Evolutionary conservation across 2,888 invertebrate species (phyloP), one percentile per base, ranked within the genome.

Genomic region (Creontiades dilutus): DNA sequence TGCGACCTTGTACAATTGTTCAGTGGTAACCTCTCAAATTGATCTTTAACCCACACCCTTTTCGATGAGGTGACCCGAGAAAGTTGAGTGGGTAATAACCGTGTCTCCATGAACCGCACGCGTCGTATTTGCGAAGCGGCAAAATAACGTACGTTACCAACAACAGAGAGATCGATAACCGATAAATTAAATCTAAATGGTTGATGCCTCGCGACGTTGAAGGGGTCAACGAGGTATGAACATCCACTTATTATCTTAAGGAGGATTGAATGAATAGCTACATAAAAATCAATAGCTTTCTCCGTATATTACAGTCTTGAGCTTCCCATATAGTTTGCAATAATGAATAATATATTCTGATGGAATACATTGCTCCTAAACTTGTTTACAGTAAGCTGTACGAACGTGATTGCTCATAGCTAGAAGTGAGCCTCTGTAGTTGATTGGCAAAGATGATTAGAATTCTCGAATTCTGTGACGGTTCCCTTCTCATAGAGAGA

Each of bases 141-240:
- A n/a, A n/a, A n/a, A 57, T 48, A 14, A n/a, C 16, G 16, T 16
- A n/a, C 57, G 57, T 57, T 16, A 57, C 57, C 57, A n/a, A 57
- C n/a, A 57, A 57, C 57, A n/a, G 16, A n/a, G 57, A n/a, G 14
- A 57, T 57, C 57, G 57, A 57, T 57, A 57, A 57, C 57, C 57
- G 57, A 57, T 16, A 57, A 57, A 57, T n/a, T 57, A n/a, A 16
- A 16, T 57, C 14, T n/a, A 57, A 57, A 16, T 7, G n/a, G 0
- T n/a, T n/a, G 57, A 57, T 57, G n/a, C 57, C n/a, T 57, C n/a
- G n/a, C 57, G n/a, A n/a, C n/a, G 57, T 52, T 68, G 68, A 68
- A 23, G 5, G 68, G 23, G 68, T 68, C 68, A 68, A 68, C 68
- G 68, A 68, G 68, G 68, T 68, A 68, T 23, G 68, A 19, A 27